phyloP scores from a whole-genome alignment of 2,888 invertebrate genomes.

The Steromphala cineraria region DNA sequence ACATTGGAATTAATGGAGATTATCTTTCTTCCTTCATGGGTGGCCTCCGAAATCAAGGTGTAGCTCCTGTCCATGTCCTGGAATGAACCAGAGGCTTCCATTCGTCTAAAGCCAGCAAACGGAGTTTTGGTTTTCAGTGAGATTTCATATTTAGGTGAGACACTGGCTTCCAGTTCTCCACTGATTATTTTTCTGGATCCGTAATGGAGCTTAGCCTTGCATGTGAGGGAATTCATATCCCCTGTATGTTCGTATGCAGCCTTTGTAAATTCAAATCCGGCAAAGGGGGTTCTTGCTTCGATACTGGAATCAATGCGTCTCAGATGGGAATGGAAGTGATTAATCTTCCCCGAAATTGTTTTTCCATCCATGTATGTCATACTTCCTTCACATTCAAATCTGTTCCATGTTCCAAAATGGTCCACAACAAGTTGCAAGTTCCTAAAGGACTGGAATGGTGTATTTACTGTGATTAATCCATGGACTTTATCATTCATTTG shows the following conservation, averaged over 20 bases:
- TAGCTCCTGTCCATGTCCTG: neutral
- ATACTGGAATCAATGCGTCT: constrained; percentile 14
- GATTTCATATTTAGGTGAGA: neutral
- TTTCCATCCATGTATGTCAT: constrained; percentile 22
- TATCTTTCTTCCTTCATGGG: neutral
- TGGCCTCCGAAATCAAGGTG: neutral
- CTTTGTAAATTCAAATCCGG: constrained; percentile 28
- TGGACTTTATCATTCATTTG: neutral
- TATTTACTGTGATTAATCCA: constrained; percentile 25
- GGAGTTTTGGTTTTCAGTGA: neutral
- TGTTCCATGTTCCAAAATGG: constrained; percentile 32
- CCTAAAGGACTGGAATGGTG: constrained; percentile 18
- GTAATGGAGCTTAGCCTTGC: constrained; percentile 24
- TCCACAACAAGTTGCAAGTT: constrained; percentile 30
- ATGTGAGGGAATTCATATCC: constrained; percentile 18
- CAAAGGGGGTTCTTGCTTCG: constrained; percentile 51
- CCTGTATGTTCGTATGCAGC: constrained; percentile 29
- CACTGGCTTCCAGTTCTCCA: constrained; percentile 1
- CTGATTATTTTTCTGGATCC: neutral
- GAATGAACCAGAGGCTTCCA: constrained; percentile 15
- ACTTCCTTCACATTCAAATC: constrained; percentile 32
- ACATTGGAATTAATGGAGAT: neutral
- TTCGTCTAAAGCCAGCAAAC: neutral
- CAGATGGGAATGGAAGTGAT: neutral
- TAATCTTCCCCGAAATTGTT: constrained; percentile 27